Conservation (phyloP, 2,888 invertebrate genomes). For the Acanthopleura granulata region DNA sequence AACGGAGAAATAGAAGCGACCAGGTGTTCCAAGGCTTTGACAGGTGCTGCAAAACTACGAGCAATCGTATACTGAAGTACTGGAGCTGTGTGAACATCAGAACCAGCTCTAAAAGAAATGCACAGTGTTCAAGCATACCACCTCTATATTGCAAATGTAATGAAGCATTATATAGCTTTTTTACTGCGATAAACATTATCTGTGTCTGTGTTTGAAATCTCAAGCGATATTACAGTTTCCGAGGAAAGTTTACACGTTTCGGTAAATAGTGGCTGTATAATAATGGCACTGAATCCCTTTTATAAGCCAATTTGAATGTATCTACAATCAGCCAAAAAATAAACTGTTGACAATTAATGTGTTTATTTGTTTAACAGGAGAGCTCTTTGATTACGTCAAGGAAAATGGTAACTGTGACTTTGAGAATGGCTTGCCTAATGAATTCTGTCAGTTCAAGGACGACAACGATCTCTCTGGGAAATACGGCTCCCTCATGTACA, state of each 20-base stretch:
- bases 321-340: background rate
- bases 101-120: too few species aligned
- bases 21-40: conserved; percentile 21
- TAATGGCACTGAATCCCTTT: too few species aligned
- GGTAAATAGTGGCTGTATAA: too few species aligned
- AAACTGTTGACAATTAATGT: too few species aligned
- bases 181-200: too few species aligned
- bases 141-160: too few species aligned
- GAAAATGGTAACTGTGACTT: conserved; percentile 17
- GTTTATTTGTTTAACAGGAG: conserved; percentile 8
- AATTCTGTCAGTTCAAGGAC: conserved; percentile 26
- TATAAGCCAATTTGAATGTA: background rate
- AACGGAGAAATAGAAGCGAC: conserved; percentile 27
- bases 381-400: conserved; percentile 13
- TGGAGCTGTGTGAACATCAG: background rate
- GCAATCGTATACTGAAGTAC: background rate
- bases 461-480: background rate
- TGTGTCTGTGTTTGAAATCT: too few species aligned
- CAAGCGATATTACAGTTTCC: too few species aligned
- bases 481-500: conserved; percentile 30
- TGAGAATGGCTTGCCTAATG: conserved; percentile 27
- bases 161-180: too few species aligned
- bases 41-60: background rate
- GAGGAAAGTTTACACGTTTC: too few species aligned
- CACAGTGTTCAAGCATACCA: too few species aligned